Evolutionary conservation across 2,113 vertebrate species (phyloP).

Genomic region (Aspiorhynchus laticeps): DNA sequence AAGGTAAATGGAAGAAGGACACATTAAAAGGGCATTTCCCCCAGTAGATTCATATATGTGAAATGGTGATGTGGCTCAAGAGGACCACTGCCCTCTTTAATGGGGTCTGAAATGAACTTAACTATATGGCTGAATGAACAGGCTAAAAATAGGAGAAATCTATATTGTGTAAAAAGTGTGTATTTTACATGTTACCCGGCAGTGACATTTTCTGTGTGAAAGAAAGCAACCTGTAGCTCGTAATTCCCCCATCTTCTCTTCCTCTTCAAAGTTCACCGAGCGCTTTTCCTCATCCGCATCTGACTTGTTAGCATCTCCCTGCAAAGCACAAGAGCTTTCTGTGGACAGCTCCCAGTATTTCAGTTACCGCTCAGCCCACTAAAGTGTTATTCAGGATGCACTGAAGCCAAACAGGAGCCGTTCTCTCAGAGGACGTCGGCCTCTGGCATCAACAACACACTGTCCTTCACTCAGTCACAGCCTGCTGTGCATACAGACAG

Average conservation of each 20-base stretch:
- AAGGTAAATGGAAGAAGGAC: conserved; percentile 3
- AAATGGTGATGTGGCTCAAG: conserved; percentile 12
- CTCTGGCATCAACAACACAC: conserved; percentile 35
- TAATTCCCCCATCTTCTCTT: conserved; percentile 86
- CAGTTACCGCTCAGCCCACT: neutral
- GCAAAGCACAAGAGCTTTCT: conserved; percentile 31
- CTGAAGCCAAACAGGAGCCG: neutral
- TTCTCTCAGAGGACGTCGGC: neutral
- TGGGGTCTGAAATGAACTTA: conserved; percentile 1
- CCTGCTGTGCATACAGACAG: conserved; percentile 27
- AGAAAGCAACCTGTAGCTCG: conserved; percentile 77
- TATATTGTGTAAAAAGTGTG: neutral
- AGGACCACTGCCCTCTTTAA: conserved; percentile 23
- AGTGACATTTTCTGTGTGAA: neutral
- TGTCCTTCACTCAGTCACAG: neutral
- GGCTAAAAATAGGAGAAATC: neutral
- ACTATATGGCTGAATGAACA: neutral
- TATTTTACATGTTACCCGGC: neutral
- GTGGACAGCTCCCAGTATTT: conserved; percentile 15
- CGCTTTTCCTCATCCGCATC: conserved; percentile 93
- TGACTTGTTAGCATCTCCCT: conserved; percentile 95
- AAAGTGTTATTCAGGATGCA: conserved; percentile 16
- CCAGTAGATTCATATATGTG: neutral
- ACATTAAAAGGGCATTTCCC: conserved; percentile 7
- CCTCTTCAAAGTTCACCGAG: conserved; percentile 87